These are phyloP conservation scores for Thalassoma bifasciatum DNA, from an alignment of 2,113 vertebrate species.

Conservation along the genomic window DNA sequence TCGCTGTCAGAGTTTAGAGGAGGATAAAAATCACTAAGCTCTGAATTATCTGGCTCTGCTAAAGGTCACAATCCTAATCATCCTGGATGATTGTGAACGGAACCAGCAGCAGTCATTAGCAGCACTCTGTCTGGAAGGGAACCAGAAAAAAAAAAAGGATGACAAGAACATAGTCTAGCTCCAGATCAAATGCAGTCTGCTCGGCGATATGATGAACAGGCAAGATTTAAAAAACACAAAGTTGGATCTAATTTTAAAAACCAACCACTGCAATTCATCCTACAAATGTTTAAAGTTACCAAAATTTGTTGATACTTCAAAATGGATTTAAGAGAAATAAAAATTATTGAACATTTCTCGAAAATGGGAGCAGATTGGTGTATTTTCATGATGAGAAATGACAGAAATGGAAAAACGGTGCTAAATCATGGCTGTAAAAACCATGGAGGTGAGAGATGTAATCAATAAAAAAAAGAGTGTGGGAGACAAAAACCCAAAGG, in stretches of 20 bases:
- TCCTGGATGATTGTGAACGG: constrained; percentile 53
- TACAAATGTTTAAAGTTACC: neutral
- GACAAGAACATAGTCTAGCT: constrained; percentile 52
- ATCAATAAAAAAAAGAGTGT: constrained; percentile 42
- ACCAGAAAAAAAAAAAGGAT: constrained; percentile 34
- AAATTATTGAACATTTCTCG: neutral
- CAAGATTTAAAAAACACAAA: neutral
- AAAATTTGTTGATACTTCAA: neutral
- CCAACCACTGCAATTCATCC: neutral
- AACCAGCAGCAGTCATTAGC: constrained; percentile 73
- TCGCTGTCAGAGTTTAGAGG: constrained; percentile 50
- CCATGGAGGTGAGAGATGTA: constrained; percentile 17
- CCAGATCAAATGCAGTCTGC: constrained; percentile 17
- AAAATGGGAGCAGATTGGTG: neutral
- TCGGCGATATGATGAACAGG: constrained; percentile 1
- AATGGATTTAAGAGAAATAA: neutral
- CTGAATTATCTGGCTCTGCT: constrained; percentile 68
- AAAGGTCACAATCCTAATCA: constrained; percentile 77
- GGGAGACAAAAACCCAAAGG: constrained; percentile 44
- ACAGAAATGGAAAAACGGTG: constrained; percentile 11
- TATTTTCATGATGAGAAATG: constrained; percentile 30
- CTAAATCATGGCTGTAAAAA: constrained; percentile 28
- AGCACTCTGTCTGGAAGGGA: constrained; percentile 52
- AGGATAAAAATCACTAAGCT: constrained; percentile 68
- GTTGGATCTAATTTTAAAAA: neutral